These are phyloP conservation scores for Thamnophis sirtalis DNA, from an alignment of 2,113 vertebrate genomes.

Conservation along the genomic window DNA sequence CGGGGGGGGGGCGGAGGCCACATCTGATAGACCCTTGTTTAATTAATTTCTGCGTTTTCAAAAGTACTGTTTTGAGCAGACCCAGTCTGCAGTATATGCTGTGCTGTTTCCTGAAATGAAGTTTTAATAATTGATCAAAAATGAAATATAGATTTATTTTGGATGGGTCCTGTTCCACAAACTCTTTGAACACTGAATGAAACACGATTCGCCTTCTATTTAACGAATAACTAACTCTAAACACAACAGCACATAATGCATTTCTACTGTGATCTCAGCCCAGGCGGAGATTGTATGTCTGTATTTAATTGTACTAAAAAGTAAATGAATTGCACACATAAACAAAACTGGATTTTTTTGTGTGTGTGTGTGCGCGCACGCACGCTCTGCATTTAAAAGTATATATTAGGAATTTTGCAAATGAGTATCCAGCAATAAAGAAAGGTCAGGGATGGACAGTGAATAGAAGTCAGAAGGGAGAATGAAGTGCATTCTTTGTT, in stretches of 20 bases:
- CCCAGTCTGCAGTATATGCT: not conserved
- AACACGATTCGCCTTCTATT: constrained; percentile 40
- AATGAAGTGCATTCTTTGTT: constrained; percentile 69
- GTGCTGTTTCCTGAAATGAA: constrained; percentile 51
- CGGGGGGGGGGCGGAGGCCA: not conserved
- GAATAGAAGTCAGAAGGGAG: constrained; percentile 73
- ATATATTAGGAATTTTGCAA: constrained; percentile 46
- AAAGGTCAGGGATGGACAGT: constrained; percentile 69
- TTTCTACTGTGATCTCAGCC: constrained; percentile 43
- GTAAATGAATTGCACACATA: not conserved
- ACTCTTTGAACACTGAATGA: constrained; percentile 30
- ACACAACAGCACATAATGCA: not conserved
- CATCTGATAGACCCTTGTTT: constrained; percentile 11
- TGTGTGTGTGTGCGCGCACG: not conserved
- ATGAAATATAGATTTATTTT: constrained; percentile 18
- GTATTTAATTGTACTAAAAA: constrained; percentile 9
- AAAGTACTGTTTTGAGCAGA: constrained; percentile 1
- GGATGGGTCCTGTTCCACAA: constrained; percentile 13
- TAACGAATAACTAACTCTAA: not conserved
- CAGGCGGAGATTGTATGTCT: constrained; percentile 33
- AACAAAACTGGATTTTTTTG: constrained; percentile 3
- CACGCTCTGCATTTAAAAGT: not conserved
- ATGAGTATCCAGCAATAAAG: constrained; percentile 42
- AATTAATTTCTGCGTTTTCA: constrained; percentile 15
- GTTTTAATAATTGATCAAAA: constrained; percentile 60